Conservation (phyloP, 2,797 vertebrate genomes). For the Mallotus villosus region DNA sequence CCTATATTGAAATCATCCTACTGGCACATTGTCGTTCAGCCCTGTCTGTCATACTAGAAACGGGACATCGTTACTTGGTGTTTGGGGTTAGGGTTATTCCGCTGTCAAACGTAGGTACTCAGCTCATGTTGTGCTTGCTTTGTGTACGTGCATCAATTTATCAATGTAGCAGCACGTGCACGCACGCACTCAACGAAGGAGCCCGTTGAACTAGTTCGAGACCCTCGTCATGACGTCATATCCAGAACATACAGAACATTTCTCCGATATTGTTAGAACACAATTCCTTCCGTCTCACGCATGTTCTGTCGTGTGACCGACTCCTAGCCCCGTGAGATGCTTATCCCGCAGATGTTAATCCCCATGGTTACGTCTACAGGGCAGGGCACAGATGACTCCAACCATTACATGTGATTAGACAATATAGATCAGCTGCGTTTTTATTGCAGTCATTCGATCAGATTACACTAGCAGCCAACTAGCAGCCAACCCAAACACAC, state of each 20-base stretch:
- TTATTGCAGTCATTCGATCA: not conserved
- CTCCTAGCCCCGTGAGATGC: no score
- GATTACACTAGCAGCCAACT: not conserved
- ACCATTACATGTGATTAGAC: not conserved
- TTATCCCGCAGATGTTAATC: not conserved
- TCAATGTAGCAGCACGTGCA: not conserved
- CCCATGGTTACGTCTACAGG: not conserved
- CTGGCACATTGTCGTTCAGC: not conserved
- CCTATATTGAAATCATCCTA: not conserved
- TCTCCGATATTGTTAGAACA: not conserved
- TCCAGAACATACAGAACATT: not conserved
- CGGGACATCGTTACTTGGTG: not conserved
- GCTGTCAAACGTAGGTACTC: no score
- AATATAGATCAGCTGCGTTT: no score
- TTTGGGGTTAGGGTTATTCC: no score
- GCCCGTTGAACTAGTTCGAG: no score
- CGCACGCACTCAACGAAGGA: not conserved
- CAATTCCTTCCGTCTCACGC: not conserved
- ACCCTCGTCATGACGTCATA: not conserved
- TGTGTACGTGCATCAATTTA: no score
- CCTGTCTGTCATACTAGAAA: not conserved
- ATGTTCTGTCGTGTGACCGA: not conserved
- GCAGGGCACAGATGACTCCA: not conserved
- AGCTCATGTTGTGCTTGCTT: no score
- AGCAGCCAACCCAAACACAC: not conserved